Base-by-base conservation (phyloP, 2,797 vertebrate species). In the Sebastes umbrosus region DNA sequence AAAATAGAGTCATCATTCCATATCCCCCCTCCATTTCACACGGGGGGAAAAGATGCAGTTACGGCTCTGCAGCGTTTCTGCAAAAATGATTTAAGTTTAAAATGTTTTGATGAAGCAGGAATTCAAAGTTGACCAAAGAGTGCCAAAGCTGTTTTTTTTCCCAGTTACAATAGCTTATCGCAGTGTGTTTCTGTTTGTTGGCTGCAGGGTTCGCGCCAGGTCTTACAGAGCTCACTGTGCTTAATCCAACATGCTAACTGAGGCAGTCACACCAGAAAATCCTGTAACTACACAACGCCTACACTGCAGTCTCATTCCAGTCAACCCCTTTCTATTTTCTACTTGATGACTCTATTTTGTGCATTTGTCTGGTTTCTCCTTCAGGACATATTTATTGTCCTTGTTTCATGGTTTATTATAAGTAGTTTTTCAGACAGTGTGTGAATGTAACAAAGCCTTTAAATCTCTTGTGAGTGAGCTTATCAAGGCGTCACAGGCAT, bases 1-100 rank as follows among this genome's bases (percentile, higher is more conserved):
- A 81, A 87, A 92, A 92, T 83, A 90, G 83, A 88, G 82, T 80
- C 75, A 70, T 82, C 66, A 57, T 16, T 64, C 29, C 63, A 59
- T 3, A 60, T 9, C 27, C 60, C 43, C 50, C 34, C 32, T 14
- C 22, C 36, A 9, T 57, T 55, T 57, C 63, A 80, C 59, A 59
- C 14, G 68, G 2, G 3, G 79, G 12, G 20, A n/a, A n/a, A 60
- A 57, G 2, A 62, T 18, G 46, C 63, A 12, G 6, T 78, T 25
- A 18, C 8, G 67, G 25, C 32, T 62, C 31, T 46, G 75, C 50
- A 6, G 3, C 59, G 43, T 85, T 85, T 55, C 36, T 32, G 73
- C 20, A 82, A 80, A 50, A 77, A 68, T 32, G 46, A 68, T 73
- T 84, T 27, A 29, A 77, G 32, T 76, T 77, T 14, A 13, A 72